Conservation (phyloP, 2,797 vertebrate genomes). For the Kryptopterus vitreolus region DNA sequence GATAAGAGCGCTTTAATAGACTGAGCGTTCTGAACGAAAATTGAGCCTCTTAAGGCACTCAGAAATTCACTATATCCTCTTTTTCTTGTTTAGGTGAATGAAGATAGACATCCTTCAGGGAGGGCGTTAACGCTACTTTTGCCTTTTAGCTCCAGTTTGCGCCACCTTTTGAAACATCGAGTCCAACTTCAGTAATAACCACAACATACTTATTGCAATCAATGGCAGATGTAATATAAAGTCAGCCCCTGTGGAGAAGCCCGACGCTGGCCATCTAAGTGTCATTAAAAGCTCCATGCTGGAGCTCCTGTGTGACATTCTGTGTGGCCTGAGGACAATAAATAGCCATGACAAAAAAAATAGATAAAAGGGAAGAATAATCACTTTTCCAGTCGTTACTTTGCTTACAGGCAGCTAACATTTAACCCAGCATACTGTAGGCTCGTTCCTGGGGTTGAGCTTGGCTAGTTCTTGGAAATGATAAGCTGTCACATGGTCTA, state of each 20-base stretch:
- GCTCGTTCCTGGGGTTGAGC: constrained; percentile 20
- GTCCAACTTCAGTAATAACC: constrained; percentile 25
- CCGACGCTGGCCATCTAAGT: constrained; percentile 48
- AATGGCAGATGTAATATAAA: constrained; percentile 58
- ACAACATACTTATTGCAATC: constrained; percentile 49
- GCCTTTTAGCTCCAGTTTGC: neutral
- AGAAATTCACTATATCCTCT: constrained; percentile 1
- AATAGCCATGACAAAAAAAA: constrained; percentile 50
- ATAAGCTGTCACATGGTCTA: constrained; percentile 13
- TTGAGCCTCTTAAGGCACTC: neutral
- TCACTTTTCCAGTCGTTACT: constrained; percentile 37
- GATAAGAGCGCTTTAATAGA: constrained; percentile 47
- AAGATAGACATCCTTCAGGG: neutral
- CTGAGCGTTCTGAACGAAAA: neutral
- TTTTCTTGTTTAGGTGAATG: neutral
- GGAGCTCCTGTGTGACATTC: constrained; percentile 48
- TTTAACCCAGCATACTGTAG: constrained; percentile 32
- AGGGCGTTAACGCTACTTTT: neutral
- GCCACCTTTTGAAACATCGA: constrained; percentile 6
- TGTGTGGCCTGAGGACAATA: constrained; percentile 46
- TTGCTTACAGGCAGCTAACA: constrained; percentile 32
- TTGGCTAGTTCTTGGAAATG: constrained; percentile 1
- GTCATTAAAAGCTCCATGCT: constrained; percentile 57
- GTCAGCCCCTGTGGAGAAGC: constrained; percentile 54
- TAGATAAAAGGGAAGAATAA: constrained; percentile 46